Evolutionary conservation across 1,140 invertebrate species (phyloP).

Genomic region (Drosophila hydei): DNA sequence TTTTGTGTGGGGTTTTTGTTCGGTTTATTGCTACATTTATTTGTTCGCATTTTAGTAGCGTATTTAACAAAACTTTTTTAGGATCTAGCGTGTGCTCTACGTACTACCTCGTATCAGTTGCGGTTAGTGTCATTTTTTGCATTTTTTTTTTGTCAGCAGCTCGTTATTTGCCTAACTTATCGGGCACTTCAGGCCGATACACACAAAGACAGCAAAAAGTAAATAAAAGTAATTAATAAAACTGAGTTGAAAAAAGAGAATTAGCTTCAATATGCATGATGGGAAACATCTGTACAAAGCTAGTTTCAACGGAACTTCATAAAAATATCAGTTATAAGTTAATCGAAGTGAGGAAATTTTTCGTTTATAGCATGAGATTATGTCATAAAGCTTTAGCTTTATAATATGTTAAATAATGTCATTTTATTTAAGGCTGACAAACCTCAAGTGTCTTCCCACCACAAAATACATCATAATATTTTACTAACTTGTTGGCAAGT

Average conservation of each 20-base stretch:
- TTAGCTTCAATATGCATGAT: slow-evolving; percentile 3
- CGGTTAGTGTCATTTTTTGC: slow-evolving; percentile 37
- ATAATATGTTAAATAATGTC: too few relatives aligned
- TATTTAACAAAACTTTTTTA: slow-evolving; percentile 24
- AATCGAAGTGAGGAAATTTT: background rate
- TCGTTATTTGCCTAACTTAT: slow-evolving; percentile 45
- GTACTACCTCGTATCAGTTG: slow-evolving; percentile 47
- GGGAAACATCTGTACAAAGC: slow-evolving; percentile 8
- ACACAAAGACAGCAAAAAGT: background rate
- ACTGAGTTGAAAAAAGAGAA: background rate
- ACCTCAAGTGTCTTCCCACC: too few relatives aligned
- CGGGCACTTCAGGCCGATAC: slow-evolving; percentile 3
- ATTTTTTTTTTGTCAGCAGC: slow-evolving; percentile 11
- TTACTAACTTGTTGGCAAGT: background rate
- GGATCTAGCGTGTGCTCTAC: slow-evolving; percentile 18
- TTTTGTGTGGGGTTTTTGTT: slow-evolving; percentile 13
- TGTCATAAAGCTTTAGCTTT: too few relatives aligned
- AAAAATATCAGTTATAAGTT: background rate
- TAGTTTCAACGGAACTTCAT: background rate
- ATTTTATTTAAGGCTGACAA: too few relatives aligned
- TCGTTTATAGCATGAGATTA: background rate
- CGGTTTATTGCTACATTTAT: slow-evolving; percentile 24
- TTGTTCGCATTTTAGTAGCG: slow-evolving; percentile 21
- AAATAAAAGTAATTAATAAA: background rate
- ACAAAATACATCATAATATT: too few relatives aligned